Evolutionary conservation across 2,113 vertebrate genomes (phyloP), one percentile per base, ranked within the genome.

Genomic region (Ictalurus punctatus): DNA sequence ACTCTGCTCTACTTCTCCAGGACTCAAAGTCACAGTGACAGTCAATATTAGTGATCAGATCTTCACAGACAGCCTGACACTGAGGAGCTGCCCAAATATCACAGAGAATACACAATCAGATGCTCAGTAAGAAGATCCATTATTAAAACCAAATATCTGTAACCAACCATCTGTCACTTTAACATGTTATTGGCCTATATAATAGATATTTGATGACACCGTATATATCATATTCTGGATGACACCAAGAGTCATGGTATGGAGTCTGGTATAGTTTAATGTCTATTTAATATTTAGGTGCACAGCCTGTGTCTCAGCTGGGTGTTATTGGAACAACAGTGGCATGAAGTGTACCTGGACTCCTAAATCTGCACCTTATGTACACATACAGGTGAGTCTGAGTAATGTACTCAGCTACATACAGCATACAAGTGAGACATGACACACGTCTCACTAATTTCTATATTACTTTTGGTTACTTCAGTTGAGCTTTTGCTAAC

Each of bases 21-120:
- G 85, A 8, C 48, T 88, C n/a, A 2, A 4, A 10, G 59, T 93
- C 4, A 89, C 7, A 21, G 87, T 92, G 9, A 92, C 23, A 13
- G 87, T 94, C 1, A 86, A 44, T 58, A 25, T 95, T 4, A 91
- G 86, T 34, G 21, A 2, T 2, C 63, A 40, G 16, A 0, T 7
- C 12, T 21, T 88, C 40, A 12, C 8, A 30, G 90, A 93, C 69
- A 59, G 0, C 14, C 65, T 94, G 65, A 84, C 16, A 1, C 71
- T 95, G 14, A 88, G 25, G 16, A 90, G 90, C 85, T 95, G 94
- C 61, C 91, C 92, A 48, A 59, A 67, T 13, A 91, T 95, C 71
- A 81, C 34, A 6, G 91, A 92, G 63, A 27, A 85, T 74, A 85
- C 37, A 0, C 63, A 88, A 16, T 73, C 37, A 56, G 69, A 65